A percentile compares a stretch with the other conserved stretches of the same genome.
These are phyloP conservation scores for Harpegnathos saltator DNA, from an alignment of 1,140 invertebrate species.

Conservation along the genomic window DNA sequence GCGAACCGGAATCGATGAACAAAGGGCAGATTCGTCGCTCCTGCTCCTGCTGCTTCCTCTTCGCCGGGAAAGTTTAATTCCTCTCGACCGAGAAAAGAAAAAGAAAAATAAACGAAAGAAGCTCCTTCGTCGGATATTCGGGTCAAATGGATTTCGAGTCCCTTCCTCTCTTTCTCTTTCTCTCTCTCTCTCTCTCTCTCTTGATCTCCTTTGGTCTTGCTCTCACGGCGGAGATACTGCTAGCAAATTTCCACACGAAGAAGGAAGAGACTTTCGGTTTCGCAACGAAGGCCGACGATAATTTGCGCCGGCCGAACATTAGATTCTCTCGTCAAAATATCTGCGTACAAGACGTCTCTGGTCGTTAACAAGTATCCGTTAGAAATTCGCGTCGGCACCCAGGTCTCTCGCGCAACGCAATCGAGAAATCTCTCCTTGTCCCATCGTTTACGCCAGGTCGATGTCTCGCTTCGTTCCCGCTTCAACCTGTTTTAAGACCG, in stretches of 20 bases:
- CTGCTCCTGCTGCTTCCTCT: not conserved
- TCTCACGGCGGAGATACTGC: not conserved
- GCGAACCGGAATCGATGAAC: not conserved
- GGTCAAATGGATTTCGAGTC: conserved; percentile 77
- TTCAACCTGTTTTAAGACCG: too few species aligned
- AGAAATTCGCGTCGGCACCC: too few species aligned
- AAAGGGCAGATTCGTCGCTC: not conserved
- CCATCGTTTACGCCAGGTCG: conserved; percentile 1
- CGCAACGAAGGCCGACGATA: conserved; percentile 55
- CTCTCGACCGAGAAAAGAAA: conserved; percentile 8
- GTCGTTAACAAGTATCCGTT: too few species aligned
- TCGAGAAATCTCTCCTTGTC: not conserved
- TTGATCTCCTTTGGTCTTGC: conserved; percentile 26
- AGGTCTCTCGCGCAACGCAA: too few species aligned
- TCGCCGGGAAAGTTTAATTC: conserved; percentile 50
- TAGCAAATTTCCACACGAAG: not conserved
- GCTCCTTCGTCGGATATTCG: conserved; percentile 69
- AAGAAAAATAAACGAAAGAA: conserved; percentile 5
- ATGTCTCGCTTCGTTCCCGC: not conserved
- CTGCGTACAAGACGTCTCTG: conserved; percentile 13
- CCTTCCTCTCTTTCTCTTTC: conserved; percentile 70
- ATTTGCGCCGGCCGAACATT: not conserved
- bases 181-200: conserved; percentile 32
- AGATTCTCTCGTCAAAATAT: conserved; percentile 29
- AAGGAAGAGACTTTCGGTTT: conserved; percentile 65